Evolutionary conservation across 2,113 vertebrate species (phyloP).

Genomic region (Lepus timidus): DNA sequence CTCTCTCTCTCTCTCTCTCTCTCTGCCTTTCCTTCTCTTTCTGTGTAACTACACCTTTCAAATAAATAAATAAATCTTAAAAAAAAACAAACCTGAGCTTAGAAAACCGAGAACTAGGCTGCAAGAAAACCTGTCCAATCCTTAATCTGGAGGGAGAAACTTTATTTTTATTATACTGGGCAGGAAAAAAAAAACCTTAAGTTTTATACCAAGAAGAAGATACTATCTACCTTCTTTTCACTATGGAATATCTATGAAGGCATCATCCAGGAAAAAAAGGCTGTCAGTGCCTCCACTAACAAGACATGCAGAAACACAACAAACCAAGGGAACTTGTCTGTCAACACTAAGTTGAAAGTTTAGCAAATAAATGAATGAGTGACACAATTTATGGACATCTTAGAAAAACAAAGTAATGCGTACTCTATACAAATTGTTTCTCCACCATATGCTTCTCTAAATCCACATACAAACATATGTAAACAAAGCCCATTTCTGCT

Average conservation of each 20-base stretch:
- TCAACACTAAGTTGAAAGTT: neutral
- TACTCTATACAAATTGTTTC: neutral
- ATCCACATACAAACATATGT: neutral
- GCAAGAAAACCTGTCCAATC: neutral
- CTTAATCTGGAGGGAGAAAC: neutral
- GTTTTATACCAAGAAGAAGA: neutral
- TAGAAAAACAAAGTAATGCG: neutral
- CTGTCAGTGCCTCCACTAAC: neutral
- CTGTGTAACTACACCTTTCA: no score
- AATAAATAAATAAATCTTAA: no score
- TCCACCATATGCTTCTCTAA: neutral
- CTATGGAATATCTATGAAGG: conserved; percentile 27
- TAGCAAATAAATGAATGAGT: conserved; percentile 17
- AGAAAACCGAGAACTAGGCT: neutral
- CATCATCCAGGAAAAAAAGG: neutral
- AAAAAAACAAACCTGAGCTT: neutral
- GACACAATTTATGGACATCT: neutral
- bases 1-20: no score
- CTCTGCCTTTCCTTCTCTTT: no score
- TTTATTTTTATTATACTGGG: neutral
- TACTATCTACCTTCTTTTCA: neutral
- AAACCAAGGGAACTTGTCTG: neutral
- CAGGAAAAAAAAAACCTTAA: neutral
- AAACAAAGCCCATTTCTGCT: neutral
- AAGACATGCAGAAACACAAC: neutral